A percentile compares a stretch with the other conserved stretches of the same genome.
These are phyloP conservation scores for Microtus montanus DNA, from an alignment of 2,113 vertebrate species.

Conservation along the genomic window DNA sequence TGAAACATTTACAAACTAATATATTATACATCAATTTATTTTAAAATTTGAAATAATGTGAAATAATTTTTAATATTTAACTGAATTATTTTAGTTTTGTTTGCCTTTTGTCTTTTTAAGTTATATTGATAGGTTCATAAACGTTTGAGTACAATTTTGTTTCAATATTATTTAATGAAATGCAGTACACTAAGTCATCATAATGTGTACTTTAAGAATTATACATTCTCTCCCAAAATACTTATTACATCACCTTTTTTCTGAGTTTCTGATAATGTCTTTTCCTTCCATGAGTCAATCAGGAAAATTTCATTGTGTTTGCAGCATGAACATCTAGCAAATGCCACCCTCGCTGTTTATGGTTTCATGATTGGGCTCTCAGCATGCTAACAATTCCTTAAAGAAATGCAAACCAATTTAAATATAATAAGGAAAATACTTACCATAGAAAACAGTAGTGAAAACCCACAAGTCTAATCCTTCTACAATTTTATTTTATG, in stretches of 20 bases:
- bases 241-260: conserved; percentile 18
- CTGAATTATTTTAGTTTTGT: neutral
- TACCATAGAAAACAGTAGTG: conserved; percentile 41
- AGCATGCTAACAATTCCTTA: conserved; percentile 12
- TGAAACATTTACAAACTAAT: neutral
- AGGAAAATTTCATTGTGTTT: conserved; percentile 37
- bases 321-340: conserved; percentile 39
- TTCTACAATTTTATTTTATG: conserved; percentile 70
- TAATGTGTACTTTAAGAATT: neutral
- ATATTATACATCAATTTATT: neutral
- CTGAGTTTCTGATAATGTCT: conserved; percentile 39
- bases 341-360: conserved; percentile 58
- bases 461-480: conserved; percentile 61
- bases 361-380: conserved; percentile 56
- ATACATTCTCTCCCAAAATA: conserved; percentile 20
- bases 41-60: neutral
- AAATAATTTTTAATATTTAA: neutral
- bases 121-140: neutral
- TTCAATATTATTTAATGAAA: conserved; percentile 1
- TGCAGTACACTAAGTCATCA: neutral
- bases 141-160: neutral
- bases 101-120: neutral
- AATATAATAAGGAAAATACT: conserved; percentile 62
- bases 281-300: conserved; percentile 23
- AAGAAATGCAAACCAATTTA: conserved; percentile 69